These are phyloP conservation scores for Drosophila nikananu DNA, from an alignment of 1,140 invertebrate species.

Conservation along the genomic window DNA sequence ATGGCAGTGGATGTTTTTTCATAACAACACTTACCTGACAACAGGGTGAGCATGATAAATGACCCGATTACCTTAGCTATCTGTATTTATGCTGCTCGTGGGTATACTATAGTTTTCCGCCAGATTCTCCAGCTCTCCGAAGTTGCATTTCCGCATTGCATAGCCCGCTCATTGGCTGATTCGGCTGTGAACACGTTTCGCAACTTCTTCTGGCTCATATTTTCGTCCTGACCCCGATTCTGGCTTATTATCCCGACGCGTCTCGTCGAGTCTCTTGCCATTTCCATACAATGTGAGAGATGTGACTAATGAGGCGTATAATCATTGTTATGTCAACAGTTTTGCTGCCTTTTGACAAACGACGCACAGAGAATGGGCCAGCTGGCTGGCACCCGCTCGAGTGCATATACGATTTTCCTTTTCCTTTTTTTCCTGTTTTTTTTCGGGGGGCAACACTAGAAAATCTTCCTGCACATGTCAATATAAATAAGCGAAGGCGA, in stretches of 20 bases:
- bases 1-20: slow-evolving; percentile 8
- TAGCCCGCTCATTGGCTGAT: slow-evolving; percentile 5
- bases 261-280: slow-evolving; percentile 31
- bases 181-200: slow-evolving; percentile 34
- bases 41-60: slow-evolving; percentile 7
- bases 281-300: slow-evolving; percentile 48
- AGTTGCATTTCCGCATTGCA: slow-evolving; percentile 19
- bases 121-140: not conserved
- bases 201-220: slow-evolving; percentile 19
- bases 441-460: slow-evolving; percentile 26
- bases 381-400: slow-evolving; percentile 13
- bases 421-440: slow-evolving; percentile 1
- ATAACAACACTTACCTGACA: not conserved
- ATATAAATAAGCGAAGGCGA: slow-evolving; percentile 63
- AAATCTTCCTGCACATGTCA: slow-evolving; percentile 77
- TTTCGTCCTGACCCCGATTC: slow-evolving; percentile 21
- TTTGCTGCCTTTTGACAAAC: slow-evolving; percentile 81
- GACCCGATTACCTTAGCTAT: not conserved
- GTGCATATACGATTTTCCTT: slow-evolving; percentile 31
- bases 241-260: slow-evolving; percentile 38
- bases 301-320: slow-evolving; percentile 84
- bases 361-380: slow-evolving; percentile 27
- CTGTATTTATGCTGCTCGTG: slow-evolving; percentile 6
- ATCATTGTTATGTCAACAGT: slow-evolving; percentile 84
- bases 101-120: not conserved